phyloP scores from a whole-genome alignment of 2,113 vertebrate genomes.

The Nibea coibor region DNA sequence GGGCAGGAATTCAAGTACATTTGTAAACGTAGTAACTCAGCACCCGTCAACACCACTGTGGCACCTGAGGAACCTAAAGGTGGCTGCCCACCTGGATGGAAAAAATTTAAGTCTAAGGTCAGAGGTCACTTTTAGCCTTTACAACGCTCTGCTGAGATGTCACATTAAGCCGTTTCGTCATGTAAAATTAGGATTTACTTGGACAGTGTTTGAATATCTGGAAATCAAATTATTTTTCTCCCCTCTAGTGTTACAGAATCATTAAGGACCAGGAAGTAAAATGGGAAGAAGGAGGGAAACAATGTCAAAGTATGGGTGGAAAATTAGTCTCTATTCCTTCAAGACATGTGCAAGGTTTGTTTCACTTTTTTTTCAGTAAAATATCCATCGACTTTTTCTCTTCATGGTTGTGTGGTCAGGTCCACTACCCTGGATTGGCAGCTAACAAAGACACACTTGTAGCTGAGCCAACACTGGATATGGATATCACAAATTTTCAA shows the following conservation, averaged over 20 bases:
- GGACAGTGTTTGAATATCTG: background rate
- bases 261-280: background rate
- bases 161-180: background rate
- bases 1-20: conserved; percentile 85
- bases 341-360: conserved; percentile 9
- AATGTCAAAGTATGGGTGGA: background rate
- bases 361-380: background rate
- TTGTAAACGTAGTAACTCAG: conserved; percentile 87
- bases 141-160: background rate
- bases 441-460: background rate
- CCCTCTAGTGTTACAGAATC: conserved; percentile 1
- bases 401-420: background rate
- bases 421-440: background rate
- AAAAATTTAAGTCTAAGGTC: conserved; percentile 74
- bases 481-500: too few species aligned
- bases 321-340: conserved; percentile 1
- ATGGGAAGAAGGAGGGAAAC: background rate
- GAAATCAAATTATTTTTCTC: background rate
- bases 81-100: conserved; percentile 86
- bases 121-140: conserved; percentile 75
- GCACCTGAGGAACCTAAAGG: conserved; percentile 76
- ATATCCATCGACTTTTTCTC: background rate
- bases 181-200: background rate
- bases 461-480: background rate
- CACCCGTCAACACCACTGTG: conserved; percentile 83